Percentiles rank a stretch among this genome's conserved stretches.
Evolutionary conservation across 2,888 invertebrate species (phyloP).

Genomic region (Epicampocera succincta): DNA sequence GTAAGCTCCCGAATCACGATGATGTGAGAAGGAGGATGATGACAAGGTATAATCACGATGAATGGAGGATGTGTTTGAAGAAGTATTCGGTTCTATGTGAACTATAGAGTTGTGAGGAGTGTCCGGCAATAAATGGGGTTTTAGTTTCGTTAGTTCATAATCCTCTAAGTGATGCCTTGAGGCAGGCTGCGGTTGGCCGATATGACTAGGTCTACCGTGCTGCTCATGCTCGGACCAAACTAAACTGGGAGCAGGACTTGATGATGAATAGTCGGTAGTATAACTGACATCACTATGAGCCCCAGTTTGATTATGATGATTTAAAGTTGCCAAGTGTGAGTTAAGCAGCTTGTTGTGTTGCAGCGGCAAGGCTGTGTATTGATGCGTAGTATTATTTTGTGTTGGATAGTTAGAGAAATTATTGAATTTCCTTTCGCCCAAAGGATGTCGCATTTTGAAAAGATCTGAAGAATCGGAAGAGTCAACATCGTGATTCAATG

Average conservation of each 20-base stretch:
- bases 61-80: slow-evolving; percentile 77
- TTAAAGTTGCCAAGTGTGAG: slow-evolving; percentile 24
- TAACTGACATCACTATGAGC: slow-evolving; percentile 78
- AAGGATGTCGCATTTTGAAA: slow-evolving; percentile 80
- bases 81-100: slow-evolving; percentile 81
- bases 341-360: slow-evolving; percentile 59
- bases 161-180: slow-evolving; percentile 66
- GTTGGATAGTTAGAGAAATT: slow-evolving; percentile 48
- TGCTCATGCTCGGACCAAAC: slow-evolving; percentile 79
- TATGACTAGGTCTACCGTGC: slow-evolving; percentile 67
- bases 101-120: slow-evolving; percentile 88
- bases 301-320: slow-evolving; percentile 58
- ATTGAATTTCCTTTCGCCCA: slow-evolving; percentile 49
- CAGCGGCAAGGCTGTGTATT: slow-evolving; percentile 46
- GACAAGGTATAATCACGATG: slow-evolving; percentile 78
- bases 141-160: slow-evolving; percentile 65
- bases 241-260: slow-evolving; percentile 80
- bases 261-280: slow-evolving; percentile 80
- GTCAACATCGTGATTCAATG: slow-evolving; percentile 74
- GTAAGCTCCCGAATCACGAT: slow-evolving; percentile 79
- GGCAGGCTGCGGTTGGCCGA: slow-evolving; percentile 45
- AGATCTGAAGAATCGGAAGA: slow-evolving; percentile 77
- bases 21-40: slow-evolving; percentile 78
- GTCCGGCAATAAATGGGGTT: slow-evolving; percentile 80
- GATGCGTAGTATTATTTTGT: slow-evolving; percentile 16